Evolutionary conservation across 2,888 invertebrate species (phyloP).

Genomic region (Drosophila gaucha): DNA sequence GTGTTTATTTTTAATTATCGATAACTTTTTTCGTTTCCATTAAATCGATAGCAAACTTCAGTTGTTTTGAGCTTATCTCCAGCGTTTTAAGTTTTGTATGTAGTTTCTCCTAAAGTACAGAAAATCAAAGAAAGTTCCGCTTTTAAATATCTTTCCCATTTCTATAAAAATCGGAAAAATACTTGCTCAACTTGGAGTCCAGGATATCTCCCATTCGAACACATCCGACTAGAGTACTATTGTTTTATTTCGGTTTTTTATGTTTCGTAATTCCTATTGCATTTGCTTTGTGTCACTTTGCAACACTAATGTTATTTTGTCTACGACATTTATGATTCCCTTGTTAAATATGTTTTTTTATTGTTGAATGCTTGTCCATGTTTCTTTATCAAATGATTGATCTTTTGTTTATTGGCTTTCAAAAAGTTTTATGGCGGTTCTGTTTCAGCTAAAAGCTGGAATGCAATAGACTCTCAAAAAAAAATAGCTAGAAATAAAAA

Average conservation of each 20-base stretch:
- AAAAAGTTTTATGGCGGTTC: slow-evolving; percentile 38
- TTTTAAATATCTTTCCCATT: too few relatives aligned
- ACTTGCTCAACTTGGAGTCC: too few relatives aligned
- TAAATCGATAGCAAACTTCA: too few relatives aligned
- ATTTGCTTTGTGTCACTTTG: slow-evolving; percentile 32
- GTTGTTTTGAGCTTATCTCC: too few relatives aligned
- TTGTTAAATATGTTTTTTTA: slow-evolving; percentile 10
- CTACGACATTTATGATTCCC: slow-evolving; percentile 29
- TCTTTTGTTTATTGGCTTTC: slow-evolving; percentile 55
- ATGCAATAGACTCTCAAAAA: slow-evolving; percentile 24
- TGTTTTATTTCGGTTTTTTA: not conserved
- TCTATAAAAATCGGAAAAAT: too few relatives aligned
- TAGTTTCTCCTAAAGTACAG: too few relatives aligned
- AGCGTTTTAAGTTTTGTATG: too few relatives aligned
- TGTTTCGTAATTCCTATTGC: slow-evolving; percentile 7
- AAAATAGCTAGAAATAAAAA: slow-evolving; percentile 25
- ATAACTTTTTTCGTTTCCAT: too few relatives aligned
- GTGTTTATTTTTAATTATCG: too few relatives aligned
- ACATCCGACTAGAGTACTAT: not conserved
- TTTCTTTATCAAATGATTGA: slow-evolving; percentile 72
- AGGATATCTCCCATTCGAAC: not conserved
- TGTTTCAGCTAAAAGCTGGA: slow-evolving; percentile 29
- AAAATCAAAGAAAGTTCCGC: too few relatives aligned
- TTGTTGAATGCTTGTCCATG: slow-evolving; percentile 37
- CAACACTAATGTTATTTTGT: slow-evolving; percentile 22